A percentile compares a stretch with the other conserved stretches of the same genome.
Evolutionary conservation across 2,797 vertebrate genomes (phyloP).

Genomic region (Phoxinus dragarum): DNA sequence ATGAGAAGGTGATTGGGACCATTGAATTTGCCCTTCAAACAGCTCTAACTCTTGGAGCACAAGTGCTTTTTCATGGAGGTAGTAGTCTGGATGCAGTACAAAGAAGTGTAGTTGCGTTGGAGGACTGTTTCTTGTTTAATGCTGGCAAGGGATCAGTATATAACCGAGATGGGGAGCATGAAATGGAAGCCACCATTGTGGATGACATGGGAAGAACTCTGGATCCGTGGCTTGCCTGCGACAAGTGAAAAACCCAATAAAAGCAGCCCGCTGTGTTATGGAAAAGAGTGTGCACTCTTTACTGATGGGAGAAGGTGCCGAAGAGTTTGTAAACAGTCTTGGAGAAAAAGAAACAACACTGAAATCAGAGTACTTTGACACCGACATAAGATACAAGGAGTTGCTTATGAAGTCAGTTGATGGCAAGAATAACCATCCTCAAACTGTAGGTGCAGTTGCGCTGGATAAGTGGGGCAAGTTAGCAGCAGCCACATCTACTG

Average conservation of each 20-base stretch:
- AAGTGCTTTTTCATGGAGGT: constrained; percentile 74
- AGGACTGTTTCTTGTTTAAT: constrained; percentile 84
- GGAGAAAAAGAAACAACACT: constrained; percentile 66
- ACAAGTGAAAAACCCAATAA: constrained; percentile 73
- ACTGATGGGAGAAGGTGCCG: constrained; percentile 74
- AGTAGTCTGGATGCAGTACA: constrained; percentile 81
- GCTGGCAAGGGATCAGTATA: constrained; percentile 83
- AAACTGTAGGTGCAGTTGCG: constrained; percentile 83
- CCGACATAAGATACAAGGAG: constrained; percentile 74
- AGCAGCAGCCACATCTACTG: constrained; percentile 81
- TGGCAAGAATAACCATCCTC: constrained; percentile 76
- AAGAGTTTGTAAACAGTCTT: constrained; percentile 74
- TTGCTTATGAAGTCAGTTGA: constrained; percentile 64
- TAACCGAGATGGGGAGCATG: constrained; percentile 78
- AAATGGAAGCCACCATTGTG: constrained; percentile 81
- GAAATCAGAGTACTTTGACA: constrained; percentile 78
- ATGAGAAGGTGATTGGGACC: constrained; percentile 69
- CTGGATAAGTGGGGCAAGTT: constrained; percentile 72
- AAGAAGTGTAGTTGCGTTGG: constrained; percentile 78
- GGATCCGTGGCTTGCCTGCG: constrained; percentile 81
- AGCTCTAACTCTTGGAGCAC: constrained; percentile 74
- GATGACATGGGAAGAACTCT: constrained; percentile 72
- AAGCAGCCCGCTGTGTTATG: constrained; percentile 74
- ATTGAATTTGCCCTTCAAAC: constrained; percentile 80
- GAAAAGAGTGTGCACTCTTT: constrained; percentile 75